Evolutionary conservation across 92 coral and sea anemone genomes (phyloP), one percentile per base, ranked within the genome.

Genomic region (Bergia sp.): DNA sequence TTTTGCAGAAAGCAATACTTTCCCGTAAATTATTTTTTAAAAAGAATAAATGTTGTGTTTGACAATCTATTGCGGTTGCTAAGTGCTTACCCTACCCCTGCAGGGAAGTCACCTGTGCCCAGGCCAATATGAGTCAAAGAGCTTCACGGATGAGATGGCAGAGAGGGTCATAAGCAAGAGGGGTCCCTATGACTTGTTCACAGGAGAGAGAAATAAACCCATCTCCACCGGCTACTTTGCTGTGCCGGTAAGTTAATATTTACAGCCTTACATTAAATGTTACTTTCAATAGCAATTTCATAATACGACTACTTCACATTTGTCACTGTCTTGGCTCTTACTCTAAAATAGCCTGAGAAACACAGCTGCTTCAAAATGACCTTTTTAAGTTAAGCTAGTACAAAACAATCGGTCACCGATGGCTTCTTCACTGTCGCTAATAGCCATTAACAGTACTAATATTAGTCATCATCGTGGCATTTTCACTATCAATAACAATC

Each of bases 81-180:
- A 18, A 12, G 23, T 75, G 40, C 4, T 12, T 36, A 38, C 40
- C 16, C 58, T 80, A 10, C 23, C 49, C 47, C 4, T 39, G 67
- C 80, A 97, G 99, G 99, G 99, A 77, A 96, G 97, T 82, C 99
- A 95, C 76, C 89, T 97, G 50, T 97, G 99, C 82, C 99, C 99
- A 44, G 99, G 99, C 29, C 99, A 97, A 82, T 97, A 97, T 72
- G 98, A 97, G 74, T 92, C 90, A 90, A 93, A 92, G 79, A 97
- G 99, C 80, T 97, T 97, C 80, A 92, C 98, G 43, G 98, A 97
- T 64, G 98, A 97, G 67, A 75, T 96, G 85, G 92, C 98, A 3
- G 93, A 91, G 7, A 89, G 97, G 87, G 96, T 95, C n/a, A 90
- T 97, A 44, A 97, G 99, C 45, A 95, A 97, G 88, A 91, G 99